Evolutionary conservation across 2,113 vertebrate species (phyloP).

Genomic region (Pica pica): DNA sequence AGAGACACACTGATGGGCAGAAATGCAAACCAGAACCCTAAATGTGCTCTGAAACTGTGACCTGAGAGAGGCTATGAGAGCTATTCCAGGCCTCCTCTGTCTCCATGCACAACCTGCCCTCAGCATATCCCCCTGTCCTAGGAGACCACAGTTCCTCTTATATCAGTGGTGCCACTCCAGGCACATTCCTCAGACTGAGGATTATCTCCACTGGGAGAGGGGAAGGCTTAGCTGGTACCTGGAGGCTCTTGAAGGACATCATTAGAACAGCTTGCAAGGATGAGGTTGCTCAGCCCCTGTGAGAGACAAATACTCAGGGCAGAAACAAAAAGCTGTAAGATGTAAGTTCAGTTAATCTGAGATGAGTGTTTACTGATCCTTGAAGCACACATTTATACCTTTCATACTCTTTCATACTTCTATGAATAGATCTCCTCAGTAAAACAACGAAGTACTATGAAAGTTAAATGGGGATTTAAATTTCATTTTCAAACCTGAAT

Average conservation of each 20-base stretch:
- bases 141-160: neutral
- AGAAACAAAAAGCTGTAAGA: neutral
- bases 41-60: neutral
- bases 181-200: neutral
- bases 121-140: neutral
- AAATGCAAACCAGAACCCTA: neutral
- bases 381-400: neutral
- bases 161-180: neutral
- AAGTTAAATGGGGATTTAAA: neutral
- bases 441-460: neutral
- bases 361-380: neutral
- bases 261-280: neutral
- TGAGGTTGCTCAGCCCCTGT: neutral
- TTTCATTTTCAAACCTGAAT: neutral
- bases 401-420: neutral
- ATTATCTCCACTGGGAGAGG: neutral
- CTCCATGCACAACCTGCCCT: neutral
- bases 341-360: neutral
- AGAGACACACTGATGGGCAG: neutral
- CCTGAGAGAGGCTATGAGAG: accelerated
- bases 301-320: neutral
- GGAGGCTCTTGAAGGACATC: neutral
- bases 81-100: neutral
- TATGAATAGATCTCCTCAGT: neutral
- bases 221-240: neutral